Conservation (phyloP, 2,888 invertebrate species). For the Drosophila ustulata region DNA sequence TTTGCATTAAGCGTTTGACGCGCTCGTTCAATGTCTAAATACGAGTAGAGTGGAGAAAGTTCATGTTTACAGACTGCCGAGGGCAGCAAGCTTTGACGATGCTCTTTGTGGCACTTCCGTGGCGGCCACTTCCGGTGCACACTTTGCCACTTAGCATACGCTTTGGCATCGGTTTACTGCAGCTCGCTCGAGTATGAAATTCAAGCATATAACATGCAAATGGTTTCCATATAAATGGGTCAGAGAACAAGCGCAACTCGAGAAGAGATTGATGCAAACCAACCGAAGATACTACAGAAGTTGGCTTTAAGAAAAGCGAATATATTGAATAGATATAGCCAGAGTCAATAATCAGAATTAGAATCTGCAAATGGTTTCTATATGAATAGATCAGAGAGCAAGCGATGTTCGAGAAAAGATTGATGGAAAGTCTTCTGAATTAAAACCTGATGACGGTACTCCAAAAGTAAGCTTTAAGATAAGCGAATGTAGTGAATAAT, state of each 20-base stretch:
- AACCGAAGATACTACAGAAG: neutral
- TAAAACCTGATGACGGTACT: neutral
- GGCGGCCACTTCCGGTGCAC: constrained; percentile 31
- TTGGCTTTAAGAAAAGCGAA: neutral
- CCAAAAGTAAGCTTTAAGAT: neutral
- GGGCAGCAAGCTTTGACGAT: constrained; percentile 35
- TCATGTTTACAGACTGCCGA: constrained; percentile 40
- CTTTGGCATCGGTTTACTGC: constrained; percentile 5
- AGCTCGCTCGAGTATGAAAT: neutral
- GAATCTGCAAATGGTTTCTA: too few species aligned
- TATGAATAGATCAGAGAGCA: too few species aligned
- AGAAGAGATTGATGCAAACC: neutral
- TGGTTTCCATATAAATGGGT: neutral
- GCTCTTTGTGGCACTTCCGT: constrained; percentile 58
- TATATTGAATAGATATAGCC: too few species aligned
- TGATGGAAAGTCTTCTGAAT: neutral
- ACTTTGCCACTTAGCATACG: constrained; percentile 37
- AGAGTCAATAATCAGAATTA: too few species aligned
- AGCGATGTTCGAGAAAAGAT: neutral
- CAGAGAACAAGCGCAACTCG: neutral
- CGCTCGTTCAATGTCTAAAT: constrained; percentile 18
- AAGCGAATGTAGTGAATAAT: too few species aligned
- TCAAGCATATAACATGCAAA: neutral
- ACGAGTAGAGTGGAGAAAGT: neutral
- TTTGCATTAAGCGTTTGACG: constrained; percentile 44